Base-by-base conservation (phyloP, 2,113 vertebrate species). In the Telmatochromis brichardi region DNA sequence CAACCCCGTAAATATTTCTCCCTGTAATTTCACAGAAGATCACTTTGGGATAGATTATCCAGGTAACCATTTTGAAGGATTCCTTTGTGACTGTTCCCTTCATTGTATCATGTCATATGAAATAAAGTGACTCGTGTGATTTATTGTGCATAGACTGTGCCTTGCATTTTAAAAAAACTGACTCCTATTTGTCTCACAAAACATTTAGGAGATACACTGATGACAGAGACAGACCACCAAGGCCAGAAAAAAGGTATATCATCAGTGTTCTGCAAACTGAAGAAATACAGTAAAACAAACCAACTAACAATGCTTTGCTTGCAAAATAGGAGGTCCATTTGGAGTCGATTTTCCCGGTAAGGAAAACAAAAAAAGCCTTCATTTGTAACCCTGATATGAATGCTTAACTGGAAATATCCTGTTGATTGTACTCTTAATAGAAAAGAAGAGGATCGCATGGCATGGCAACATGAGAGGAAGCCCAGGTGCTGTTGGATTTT, bases 21-120 rank as follows among this genome's bases (percentile, higher is more conserved):
- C 4, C 19, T 91, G n/a, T 7, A 7, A 21, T 45, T 86, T 68
- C 17, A 82, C 73, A 93, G 87, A 88, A 83, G 87, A 82, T 92
- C 92, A 14, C 60, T 92, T 6, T 86, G 79, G 87, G 90, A 89
- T 4, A 90, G 86, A 88, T n/a, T 94, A 42, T 89, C 91, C 80
- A 89, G 91, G 90, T 92, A 86, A 81, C 35, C 8, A 45, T 60
- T 5, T 9, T 79, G 3, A 13, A 57, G 68, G 23, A 6, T 9
- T 42, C 9, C 3, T 12, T 68, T 1, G 6, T 45, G 33, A 50
- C 9, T 65, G 40, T 1, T 47, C 5, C 5, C 42, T 65, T 60
- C 5, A 40, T 79, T 1, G 10, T 57, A 14, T 58, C 40, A 31
- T 19, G 7, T 60, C 13, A 55, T 33, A 55, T 33, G 14, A 53